Percentiles rank a stretch among this genome's conserved stretches.
phyloP scores from a whole-genome alignment of 2,888 invertebrate genomes.

The Lottia scabra region DNA sequence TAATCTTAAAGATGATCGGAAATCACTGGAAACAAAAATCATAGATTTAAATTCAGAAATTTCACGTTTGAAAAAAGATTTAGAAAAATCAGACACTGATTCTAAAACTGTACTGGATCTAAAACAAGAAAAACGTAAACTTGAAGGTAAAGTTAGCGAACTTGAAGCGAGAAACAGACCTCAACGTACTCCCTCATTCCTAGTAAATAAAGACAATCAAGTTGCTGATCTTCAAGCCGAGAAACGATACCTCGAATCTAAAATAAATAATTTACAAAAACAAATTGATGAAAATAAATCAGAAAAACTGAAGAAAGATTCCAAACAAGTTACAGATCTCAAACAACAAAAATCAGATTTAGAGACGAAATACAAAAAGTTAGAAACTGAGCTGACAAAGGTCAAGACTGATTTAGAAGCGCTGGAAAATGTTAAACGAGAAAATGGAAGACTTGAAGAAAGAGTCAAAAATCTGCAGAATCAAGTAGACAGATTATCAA shows the following conservation, averaged over 20 bases:
- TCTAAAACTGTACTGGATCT: constrained; percentile 25
- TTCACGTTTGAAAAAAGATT: constrained; percentile 69
- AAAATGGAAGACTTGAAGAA: constrained; percentile 9
- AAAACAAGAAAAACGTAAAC: constrained; percentile 35
- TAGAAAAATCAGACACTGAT: constrained; percentile 69
- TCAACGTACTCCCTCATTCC: constrained; percentile 30
- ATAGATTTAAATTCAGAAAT: constrained; percentile 15
- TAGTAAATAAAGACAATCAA: constrained; percentile 9
- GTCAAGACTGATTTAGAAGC: constrained; percentile 12
- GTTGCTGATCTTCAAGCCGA: constrained; percentile 56
- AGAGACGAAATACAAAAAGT: constrained; percentile 11
- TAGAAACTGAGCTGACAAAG: constrained; percentile 11
- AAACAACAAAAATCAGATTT: constrained; percentile 38
- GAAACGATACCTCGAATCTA: constrained; percentile 65
- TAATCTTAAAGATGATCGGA: constrained; percentile 65
- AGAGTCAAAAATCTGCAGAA: constrained; percentile 13
- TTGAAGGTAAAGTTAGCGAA: constrained; percentile 42
- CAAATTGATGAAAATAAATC: constrained; percentile 29
- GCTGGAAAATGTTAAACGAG: constrained; percentile 5
- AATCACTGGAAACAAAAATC: constrained; percentile 19
- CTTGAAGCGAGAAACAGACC: constrained; percentile 31
- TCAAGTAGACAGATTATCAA: not conserved
- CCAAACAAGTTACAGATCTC: constrained; percentile 21
- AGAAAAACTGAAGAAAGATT: constrained; percentile 18
- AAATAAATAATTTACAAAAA: constrained; percentile 63